Conservation (phyloP, 1,140 invertebrate species). For the Orius insidiosus region DNA sequence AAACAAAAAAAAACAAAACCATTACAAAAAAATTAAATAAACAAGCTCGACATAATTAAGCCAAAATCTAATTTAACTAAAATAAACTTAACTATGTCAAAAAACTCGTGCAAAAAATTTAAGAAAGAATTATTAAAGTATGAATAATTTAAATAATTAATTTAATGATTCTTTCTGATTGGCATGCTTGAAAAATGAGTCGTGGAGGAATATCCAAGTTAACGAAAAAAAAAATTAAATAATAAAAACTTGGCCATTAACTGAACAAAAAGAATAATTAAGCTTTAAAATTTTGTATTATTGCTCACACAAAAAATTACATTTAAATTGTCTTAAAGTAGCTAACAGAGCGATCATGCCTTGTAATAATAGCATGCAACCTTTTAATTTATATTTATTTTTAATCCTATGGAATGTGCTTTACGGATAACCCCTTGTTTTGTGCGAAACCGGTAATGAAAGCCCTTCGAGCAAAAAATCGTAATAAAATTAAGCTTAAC, state of each 20-base stretch:
- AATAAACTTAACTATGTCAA: conserved; percentile 12
- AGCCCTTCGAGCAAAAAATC: too few species aligned
- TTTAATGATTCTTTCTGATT: too few species aligned
- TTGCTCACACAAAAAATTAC: conserved; percentile 6
- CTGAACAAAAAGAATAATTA: neutral
- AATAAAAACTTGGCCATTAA: neutral
- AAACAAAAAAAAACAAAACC: conserved; percentile 23
- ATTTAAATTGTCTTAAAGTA: neutral
- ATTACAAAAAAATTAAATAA: too few species aligned
- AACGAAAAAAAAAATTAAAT: neutral
- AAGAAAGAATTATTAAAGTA: conserved; percentile 12
- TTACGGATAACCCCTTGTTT: too few species aligned
- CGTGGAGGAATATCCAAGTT: neutral
- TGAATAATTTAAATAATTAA: too few species aligned
- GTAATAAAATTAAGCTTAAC: too few species aligned
- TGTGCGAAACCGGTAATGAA: neutral
- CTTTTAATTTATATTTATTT: too few species aligned
- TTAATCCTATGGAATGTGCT: neutral
- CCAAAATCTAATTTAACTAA: too few species aligned
- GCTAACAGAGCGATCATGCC: too few species aligned
- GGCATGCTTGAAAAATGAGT: too few species aligned
- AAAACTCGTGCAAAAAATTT: conserved; percentile 1
- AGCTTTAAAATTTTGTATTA: conserved; percentile 1
- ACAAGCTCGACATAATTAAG: too few species aligned
- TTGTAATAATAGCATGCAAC: too few species aligned